phyloP scores from a whole-genome alignment of 2,113 vertebrate genomes.

The Noturus placidus region DNA sequence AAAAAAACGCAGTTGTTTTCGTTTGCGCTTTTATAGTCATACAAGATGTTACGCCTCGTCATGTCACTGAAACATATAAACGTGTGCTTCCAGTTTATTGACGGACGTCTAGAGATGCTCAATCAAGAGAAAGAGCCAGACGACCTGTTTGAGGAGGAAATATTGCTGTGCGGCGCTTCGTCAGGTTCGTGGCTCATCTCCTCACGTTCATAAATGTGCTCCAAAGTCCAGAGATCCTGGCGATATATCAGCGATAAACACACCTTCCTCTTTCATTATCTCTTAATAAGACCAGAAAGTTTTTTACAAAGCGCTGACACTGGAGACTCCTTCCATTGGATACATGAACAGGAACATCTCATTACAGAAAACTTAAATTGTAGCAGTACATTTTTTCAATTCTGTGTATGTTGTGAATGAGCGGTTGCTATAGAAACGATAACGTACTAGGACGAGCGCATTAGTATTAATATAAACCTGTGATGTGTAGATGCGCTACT shows the following conservation, averaged over 20 bases:
- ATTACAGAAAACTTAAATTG: too few species aligned
- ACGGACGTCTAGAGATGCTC: constrained; percentile 79
- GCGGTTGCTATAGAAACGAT: not conserved
- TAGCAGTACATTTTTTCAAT: too few species aligned
- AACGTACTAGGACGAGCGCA: not conserved
- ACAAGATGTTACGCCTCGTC: not conserved
- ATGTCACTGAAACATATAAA: not conserved
- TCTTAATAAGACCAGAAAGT: not conserved
- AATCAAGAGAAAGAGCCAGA: constrained; percentile 76
- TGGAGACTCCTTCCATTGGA: too few species aligned
- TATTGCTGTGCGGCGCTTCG: constrained; percentile 66
- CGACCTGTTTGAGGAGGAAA: constrained; percentile 85
- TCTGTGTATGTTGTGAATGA: not conserved
- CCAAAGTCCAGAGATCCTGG: not conserved
- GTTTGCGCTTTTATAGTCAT: too few species aligned
- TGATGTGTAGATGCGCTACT: not conserved
- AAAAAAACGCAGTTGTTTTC: not conserved
- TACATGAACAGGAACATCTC: too few species aligned
- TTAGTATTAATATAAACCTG: not conserved
- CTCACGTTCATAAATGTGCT: not conserved
- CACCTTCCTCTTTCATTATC: not conserved
- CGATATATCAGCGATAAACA: not conserved
- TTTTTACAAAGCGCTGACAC: too few species aligned
- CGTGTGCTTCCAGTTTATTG: constrained; percentile 77
- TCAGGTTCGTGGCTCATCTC: constrained; percentile 67